Evolutionary conservation across 2,888 invertebrate genomes (phyloP), one percentile per base, ranked within the genome.

Genomic region (Syrphus vitripennis): DNA sequence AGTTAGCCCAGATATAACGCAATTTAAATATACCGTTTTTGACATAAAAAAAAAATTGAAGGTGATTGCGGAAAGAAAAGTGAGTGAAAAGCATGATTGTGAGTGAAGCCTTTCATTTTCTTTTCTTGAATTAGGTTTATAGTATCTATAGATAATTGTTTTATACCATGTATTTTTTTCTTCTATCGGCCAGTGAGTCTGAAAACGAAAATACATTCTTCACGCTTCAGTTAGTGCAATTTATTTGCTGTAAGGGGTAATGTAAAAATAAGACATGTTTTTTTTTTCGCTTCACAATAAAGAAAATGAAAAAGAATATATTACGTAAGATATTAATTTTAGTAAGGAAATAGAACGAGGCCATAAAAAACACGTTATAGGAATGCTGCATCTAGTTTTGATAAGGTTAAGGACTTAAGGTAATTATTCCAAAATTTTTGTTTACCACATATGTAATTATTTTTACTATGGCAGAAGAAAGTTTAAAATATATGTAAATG

Each of bases 171-270:
- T 40, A 9, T 40, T 61, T 3, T 40, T 59, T 37, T 31, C 19
- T 5, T 1, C 2, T 19, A 6, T 7, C 42, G 14, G 29, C 29
- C 14, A 2, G 34, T 67, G 67, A 34, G 50, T 34, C 37, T 67
- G 34, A 67, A 67, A 67, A 48, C 10, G 67, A 50, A 67, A 50
- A 50, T 37, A 67, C 4, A 34, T 48, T 34, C 50, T 50, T 67
- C 50, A 67, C n/a, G 67, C 67, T 50, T 67, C 48, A 67, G 67
- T 34, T 48, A 24, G 37, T 21, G 34, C 24, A 24, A 50, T 50
- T 31, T 19, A 48, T 24, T 59, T 48, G 65, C 9, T 29, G 24
- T 31, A 65, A 65, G 21, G 16, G 31, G 45, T 24, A 12, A 21
- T 48, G 5, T 45, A 12, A 4, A 21, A 1, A 48, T 48, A 10